Percentiles rank a stretch among this genome's conserved stretches.
These are phyloP conservation scores for Micropoecilia bifurca DNA, from an alignment of 2,797 vertebrate genomes.

Conservation along the genomic window DNA sequence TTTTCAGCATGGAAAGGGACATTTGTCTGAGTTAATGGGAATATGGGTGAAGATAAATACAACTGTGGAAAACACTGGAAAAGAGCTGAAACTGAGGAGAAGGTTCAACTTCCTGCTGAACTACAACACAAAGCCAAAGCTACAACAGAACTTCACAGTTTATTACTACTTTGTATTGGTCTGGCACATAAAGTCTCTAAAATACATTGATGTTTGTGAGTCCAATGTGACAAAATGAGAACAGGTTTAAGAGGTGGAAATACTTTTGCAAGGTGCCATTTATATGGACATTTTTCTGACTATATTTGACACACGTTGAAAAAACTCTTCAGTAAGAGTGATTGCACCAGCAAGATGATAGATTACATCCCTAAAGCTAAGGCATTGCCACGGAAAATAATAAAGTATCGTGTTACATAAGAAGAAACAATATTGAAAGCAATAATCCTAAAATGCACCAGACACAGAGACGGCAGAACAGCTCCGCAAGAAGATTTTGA, in stretches of 20 bases:
- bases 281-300: background rate
- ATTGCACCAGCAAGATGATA: background rate
- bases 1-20: background rate
- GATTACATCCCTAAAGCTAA: background rate
- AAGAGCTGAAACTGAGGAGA: background rate
- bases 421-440: background rate
- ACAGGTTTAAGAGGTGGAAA: background rate
- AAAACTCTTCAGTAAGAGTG: background rate
- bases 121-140: background rate
- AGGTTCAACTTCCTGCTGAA: background rate
- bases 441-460: constrained; percentile 1
- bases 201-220: background rate
- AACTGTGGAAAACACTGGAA: background rate
- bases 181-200: background rate
- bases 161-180: background rate
- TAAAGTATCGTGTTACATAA: constrained; percentile 4
- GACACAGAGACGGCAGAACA: constrained; percentile 2
- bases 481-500: background rate
- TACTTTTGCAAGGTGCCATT: background rate
- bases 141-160: background rate
- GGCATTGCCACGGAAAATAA: background rate
- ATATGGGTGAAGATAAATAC: background rate
- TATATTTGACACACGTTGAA: background rate
- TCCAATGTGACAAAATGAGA: background rate
- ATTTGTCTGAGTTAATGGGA: background rate